Conservation (phyloP, 2,888 invertebrate genomes). For the Sinohyriopsis cumingii region DNA sequence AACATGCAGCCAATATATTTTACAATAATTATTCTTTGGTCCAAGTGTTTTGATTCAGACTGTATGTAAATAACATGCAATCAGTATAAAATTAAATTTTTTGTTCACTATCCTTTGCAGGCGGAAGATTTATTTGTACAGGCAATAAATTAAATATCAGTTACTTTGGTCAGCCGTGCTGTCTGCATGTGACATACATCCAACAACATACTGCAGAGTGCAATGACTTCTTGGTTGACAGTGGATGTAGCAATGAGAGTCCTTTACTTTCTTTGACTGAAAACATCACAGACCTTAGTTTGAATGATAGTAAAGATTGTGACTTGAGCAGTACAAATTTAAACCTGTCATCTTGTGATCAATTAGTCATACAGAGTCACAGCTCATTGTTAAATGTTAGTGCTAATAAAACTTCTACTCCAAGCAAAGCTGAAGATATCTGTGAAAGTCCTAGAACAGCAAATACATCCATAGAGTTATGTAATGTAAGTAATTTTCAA, state of each 20-base stretch:
- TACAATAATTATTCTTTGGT: too few species aligned
- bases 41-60: too few species aligned
- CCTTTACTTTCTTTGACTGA: slow-evolving; percentile 1
- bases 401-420: neutral
- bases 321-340: neutral
- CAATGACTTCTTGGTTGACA: slow-evolving; percentile 1
- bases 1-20: too few species aligned
- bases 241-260: neutral
- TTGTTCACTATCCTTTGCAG: slow-evolving; percentile 33
- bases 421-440: too few species aligned
- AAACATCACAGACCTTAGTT: slow-evolving; percentile 19
- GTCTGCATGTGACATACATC: slow-evolving; percentile 35
- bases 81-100: neutral
- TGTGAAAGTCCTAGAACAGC: slow-evolving; percentile 6
- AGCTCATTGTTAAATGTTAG: neutral
- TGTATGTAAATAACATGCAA: too few species aligned
- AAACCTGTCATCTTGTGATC: slow-evolving; percentile 4
- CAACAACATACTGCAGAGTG: neutral
- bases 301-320: slow-evolving; percentile 13
- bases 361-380: neutral
- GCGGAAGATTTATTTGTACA: slow-evolving; percentile 34
- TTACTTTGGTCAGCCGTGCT: slow-evolving; percentile 57
- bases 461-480: neutral
- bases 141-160: slow-evolving; percentile 30
- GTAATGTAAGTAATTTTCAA: slow-evolving; percentile 3